A percentile compares a stretch with the other conserved stretches of the same genome.
Evolutionary conservation across 2,113 vertebrate species (phyloP).

Genomic region (Halichoerus grypus): DNA sequence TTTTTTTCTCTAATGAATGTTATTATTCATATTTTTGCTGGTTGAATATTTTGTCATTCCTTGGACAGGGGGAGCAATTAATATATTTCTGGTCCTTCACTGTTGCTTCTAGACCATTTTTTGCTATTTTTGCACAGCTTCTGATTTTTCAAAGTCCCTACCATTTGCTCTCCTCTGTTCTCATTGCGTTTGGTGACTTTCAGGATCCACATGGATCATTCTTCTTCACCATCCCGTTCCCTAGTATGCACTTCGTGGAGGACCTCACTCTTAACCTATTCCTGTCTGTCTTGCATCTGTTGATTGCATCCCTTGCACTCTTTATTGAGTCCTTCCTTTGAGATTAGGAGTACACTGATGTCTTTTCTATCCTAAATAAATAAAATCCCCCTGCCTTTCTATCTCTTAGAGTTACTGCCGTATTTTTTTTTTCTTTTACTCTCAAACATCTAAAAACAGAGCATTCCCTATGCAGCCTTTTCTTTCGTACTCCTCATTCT

Average conservation of each 20-base stretch:
- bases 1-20: not conserved
- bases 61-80: not conserved
- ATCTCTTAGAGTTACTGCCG: not conserved
- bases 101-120: not conserved
- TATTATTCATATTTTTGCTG: conserved; percentile 32
- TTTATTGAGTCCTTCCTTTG: conserved; percentile 8
- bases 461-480: not conserved
- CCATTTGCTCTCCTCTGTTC: not conserved
- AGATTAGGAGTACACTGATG: not conserved
- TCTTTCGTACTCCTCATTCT: not conserved
- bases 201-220: not conserved
- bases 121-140: not conserved
- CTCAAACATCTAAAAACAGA: not conserved
- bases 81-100: not conserved
- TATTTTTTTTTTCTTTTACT: not conserved
- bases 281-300: not conserved
- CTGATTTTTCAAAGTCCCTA: not conserved
- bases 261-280: not conserved
- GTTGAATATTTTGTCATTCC: not conserved
- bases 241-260: not conserved
- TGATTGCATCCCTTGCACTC: not conserved
- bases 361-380: not conserved
- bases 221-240: not conserved
- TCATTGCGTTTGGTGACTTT: conserved; percentile 7
- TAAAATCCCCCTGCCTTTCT: not conserved